Base-by-base conservation (phyloP, 2,113 vertebrate genomes). In the Probosciger aterrimus region DNA sequence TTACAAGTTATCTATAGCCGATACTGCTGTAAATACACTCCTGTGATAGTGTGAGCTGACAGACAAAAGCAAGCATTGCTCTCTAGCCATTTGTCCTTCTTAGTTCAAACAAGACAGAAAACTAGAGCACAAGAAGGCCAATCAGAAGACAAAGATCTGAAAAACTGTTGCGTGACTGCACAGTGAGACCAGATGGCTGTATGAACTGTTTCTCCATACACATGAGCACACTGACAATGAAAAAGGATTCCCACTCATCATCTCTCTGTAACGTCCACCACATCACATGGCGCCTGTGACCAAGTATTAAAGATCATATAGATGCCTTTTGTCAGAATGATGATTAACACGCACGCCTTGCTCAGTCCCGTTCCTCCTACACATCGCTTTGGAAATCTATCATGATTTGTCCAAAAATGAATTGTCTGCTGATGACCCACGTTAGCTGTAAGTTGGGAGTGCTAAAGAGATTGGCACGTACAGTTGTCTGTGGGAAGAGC, bases 91-190 rank as follows among this genome's bases (percentile, higher is more conserved):
- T 95, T 86, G 82, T 88, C 79, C 88, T 92, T 79, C 88, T 92
- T 95, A 94, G 69, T 82, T 93, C 68, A 92, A 96, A 92, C 73
- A 95, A 94, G 85, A 95, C 37, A 89, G 86, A 94, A 97, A 95
- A 95, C 90, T 86, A 95, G 76, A 94, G 79, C 78, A 69, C 92
- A 95, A 80, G 92, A 87, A 90, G 62, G 88, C 86, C 55, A 75
- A 55, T 87, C 55, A 52, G 91, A 95, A 95, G 83, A 91, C 64
- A 90, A 92, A 91, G 94, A 92, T 96, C 84, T 92, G 86, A 97
- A 94, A 95, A 95, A 93, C 73, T 93, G 92, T 92, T 92, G 90
- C 90, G 57, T 93, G 95, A 95, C 78, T 95, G 88, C 64, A 63
- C 78, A 78, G 96, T 69, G 77, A 91, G 90, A 92, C 63, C 96